Percentiles rank a stretch among this genome's conserved stretches.
Evolutionary conservation across 1,140 invertebrate species (phyloP).

Genomic region (Wiebesia pumilae): DNA sequence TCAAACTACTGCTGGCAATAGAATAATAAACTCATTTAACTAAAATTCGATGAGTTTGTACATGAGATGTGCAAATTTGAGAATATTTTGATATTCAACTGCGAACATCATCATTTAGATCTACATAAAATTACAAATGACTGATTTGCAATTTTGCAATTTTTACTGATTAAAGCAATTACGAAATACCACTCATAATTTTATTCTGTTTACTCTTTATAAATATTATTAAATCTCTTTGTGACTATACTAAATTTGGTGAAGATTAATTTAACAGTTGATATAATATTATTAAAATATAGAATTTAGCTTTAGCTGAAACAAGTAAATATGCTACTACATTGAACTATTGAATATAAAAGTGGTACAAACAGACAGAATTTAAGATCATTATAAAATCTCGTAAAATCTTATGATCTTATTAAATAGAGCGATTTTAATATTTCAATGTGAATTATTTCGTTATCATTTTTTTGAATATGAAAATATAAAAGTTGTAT

Average conservation of each 20-base stretch:
- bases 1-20: too few relatives aligned
- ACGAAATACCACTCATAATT: not conserved
- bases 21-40: too few relatives aligned
- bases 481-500: not conserved
- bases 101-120: not conserved
- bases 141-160: too few relatives aligned
- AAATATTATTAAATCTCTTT: not conserved
- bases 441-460: slow-evolving; percentile 3
- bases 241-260: too few relatives aligned
- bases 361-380: not conserved
- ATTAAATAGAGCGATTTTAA: not conserved
- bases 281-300: not conserved
- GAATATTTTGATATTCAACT: too few relatives aligned
- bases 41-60: too few relatives aligned
- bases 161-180: not conserved
- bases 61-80: too few relatives aligned
- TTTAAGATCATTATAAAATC: not conserved
- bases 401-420: not conserved
- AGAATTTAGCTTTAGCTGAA: not conserved
- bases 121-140: not conserved
- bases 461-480: not conserved
- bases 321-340: not conserved
- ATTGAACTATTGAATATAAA: not conserved
- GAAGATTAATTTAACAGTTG: not conserved
- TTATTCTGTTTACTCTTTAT: not conserved